Conservation (phyloP, 2,888 invertebrate species). For the Hybos culiciformis region DNA sequence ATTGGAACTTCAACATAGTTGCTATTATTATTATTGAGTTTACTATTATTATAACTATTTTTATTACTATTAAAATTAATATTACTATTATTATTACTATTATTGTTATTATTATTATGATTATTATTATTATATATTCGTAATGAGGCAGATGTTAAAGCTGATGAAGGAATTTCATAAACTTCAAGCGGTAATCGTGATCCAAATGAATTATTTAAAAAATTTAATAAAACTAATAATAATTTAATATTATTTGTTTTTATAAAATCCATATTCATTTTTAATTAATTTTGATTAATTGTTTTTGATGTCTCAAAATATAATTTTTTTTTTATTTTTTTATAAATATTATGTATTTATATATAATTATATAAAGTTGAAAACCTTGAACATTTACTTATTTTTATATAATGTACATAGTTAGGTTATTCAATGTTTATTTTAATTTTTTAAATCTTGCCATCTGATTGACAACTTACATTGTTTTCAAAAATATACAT, state of each 20-base stretch:
- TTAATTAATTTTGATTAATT: background rate
- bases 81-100: slow-evolving; percentile 10
- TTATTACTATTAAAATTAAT: background rate
- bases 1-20: slow-evolving; percentile 6
- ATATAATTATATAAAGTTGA: background rate
- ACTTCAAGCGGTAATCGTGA: slow-evolving; percentile 34
- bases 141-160: too few relatives aligned
- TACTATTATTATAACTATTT: slow-evolving; percentile 3
- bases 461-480: too few relatives aligned
- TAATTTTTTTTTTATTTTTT: background rate
- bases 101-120: too few relatives aligned
- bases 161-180: slow-evolving; percentile 26
- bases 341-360: background rate
- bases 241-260: background rate
- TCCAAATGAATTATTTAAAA: slow-evolving; percentile 20
- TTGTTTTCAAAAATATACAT: too few relatives aligned
- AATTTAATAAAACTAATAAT: slow-evolving; percentile 1
- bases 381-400: background rate
- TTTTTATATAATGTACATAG: background rate
- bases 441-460: background rate
- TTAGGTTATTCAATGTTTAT: background rate
- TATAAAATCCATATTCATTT: background rate
- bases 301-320: background rate
- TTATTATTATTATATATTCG: slow-evolving; percentile 19
- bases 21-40: slow-evolving; percentile 5